These are phyloP conservation scores for Stegana nigrithorax DNA, from an alignment of 2,888 invertebrate genomes.

Conservation along the genomic window DNA sequence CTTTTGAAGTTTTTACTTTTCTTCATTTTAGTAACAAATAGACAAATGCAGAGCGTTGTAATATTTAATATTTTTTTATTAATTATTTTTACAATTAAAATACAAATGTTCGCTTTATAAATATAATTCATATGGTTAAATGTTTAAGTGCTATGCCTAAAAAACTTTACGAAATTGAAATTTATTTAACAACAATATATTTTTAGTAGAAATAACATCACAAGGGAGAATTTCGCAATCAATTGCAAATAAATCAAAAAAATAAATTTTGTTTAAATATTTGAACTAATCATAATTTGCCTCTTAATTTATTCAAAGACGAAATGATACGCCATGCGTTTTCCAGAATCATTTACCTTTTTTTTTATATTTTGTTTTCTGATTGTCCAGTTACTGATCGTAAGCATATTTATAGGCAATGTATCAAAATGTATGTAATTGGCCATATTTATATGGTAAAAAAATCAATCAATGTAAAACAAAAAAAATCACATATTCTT, in stretches of 20 bases:
- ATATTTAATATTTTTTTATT: neutral
- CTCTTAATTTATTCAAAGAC: slow-evolving; percentile 1
- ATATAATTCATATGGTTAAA: neutral
- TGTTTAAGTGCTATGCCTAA: too few species aligned
- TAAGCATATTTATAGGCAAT: too few species aligned
- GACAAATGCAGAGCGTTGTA: neutral
- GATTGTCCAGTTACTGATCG: too few species aligned
- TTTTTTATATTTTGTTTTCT: neutral
- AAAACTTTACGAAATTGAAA: slow-evolving; percentile 7
- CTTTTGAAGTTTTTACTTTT: too few species aligned
- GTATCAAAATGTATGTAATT: neutral
- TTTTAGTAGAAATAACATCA: slow-evolving; percentile 16
- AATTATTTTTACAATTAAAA: neutral
- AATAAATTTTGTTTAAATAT: slow-evolving; percentile 12
- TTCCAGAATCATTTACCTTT: neutral
- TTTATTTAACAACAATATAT: slow-evolving; percentile 15
- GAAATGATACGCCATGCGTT: slow-evolving; percentile 5
- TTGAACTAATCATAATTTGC: slow-evolving; percentile 11
- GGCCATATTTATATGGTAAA: neutral
- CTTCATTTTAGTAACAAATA: too few species aligned
- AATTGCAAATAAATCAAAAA: slow-evolving; percentile 11
- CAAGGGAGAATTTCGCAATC: slow-evolving; percentile 11
- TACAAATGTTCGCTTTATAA: too few species aligned
- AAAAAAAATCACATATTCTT: slow-evolving; percentile 16
- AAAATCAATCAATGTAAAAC: slow-evolving; percentile 12